phyloP scores from a whole-genome alignment of 1,140 invertebrate genomes.

The Tribolium castaneum region DNA sequence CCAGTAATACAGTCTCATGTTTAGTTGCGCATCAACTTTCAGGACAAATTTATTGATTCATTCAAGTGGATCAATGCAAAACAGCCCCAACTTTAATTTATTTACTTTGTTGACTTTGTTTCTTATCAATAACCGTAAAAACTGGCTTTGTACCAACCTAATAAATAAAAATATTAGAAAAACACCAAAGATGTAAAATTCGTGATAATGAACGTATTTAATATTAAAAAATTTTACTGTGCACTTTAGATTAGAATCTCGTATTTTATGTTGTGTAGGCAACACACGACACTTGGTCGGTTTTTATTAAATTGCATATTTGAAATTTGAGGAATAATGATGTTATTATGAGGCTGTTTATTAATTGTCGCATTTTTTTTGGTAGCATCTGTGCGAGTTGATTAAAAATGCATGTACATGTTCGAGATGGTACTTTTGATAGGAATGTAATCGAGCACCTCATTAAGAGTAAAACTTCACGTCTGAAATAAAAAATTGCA shows the following conservation, averaged over 20 bases:
- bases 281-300: neutral
- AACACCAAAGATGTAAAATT: neutral
- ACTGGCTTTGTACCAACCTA: neutral
- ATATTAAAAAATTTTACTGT: too few species aligned
- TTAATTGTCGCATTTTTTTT: neutral
- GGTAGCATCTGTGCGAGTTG: too few species aligned
- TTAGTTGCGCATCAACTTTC: neutral
- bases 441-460: neutral
- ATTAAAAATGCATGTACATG: too few species aligned
- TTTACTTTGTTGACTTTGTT: neutral
- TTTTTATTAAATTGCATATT: neutral
- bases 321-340: neutral
- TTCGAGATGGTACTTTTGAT: neutral
- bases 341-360: neutral
- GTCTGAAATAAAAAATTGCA: neutral
- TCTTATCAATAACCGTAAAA: neutral
- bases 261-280: neutral
- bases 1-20: neutral
- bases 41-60: neutral
- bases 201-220: too few species aligned
- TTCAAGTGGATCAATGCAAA: neutral
- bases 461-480: neutral
- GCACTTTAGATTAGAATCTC: too few species aligned
- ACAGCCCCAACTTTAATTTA: neutral
- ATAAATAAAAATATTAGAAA: neutral